Evolutionary conservation across 92 coral and sea anemone species (phyloP), one percentile per base, ranked within the genome.

Genomic region (Pocillopora meandrina): DNA sequence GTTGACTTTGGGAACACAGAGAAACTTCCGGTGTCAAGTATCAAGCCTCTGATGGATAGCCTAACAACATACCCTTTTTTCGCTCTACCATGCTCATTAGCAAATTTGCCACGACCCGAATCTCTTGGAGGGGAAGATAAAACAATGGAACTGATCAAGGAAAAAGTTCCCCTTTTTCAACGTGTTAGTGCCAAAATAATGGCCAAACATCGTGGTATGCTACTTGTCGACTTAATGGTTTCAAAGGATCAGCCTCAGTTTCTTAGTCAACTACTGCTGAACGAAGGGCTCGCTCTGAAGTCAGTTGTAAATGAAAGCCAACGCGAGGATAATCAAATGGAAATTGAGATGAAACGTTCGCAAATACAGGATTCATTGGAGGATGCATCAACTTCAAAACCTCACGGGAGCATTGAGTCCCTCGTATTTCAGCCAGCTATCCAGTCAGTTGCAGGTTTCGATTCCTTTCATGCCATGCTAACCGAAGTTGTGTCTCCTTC

Each of bases 1-100:
- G 97, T 96, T 62, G 99, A 96, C 82, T 96, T 82, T 71, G 99
- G 99, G 16, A 92, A 92, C 86, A 81, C 80, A 35, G 96, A 86
- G 74, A 59, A 80, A 56, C 69, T 92, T 21, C 79, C 88, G 5
- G 83, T 84, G 47, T 80, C 93, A 1, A 88, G 85, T 14, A 78
- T 91, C 26, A 86, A 92, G 52, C 98, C 97, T 8, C 82, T 96
- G 2, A 93, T 87, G 76, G 79, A 86, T 3, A 77, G 63, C 74
- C 92, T 96, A 47, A 74, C 65, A 14, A 64, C 80, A 23, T 80
- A 71, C 35, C 92, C 96, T 1, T 89, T 89, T 87, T 92, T 92
- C 75, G 98, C 98, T 17, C 33, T 96, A 16, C 92, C 88, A 35
- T 94, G 96, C 75, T 87, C 88, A 14, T 70, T 96, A 61, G 97